phyloP scores from a whole-genome alignment of 1,140 invertebrate species.

The Drosophila azteca region DNA sequence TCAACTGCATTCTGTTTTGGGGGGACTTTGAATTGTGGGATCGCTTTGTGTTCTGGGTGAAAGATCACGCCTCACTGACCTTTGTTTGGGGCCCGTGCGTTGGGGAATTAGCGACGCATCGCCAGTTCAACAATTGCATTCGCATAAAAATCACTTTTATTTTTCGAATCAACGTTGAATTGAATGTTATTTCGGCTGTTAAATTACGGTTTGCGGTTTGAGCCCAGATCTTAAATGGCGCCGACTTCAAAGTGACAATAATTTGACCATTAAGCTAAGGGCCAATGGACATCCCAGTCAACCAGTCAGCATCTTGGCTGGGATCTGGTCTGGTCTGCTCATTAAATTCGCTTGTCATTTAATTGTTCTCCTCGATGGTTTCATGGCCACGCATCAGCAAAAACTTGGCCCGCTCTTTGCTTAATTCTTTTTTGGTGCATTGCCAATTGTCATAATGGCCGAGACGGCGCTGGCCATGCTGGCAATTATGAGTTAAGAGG shows the following conservation, averaged over 20 bases:
- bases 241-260: slow-evolving; percentile 81
- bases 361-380: slow-evolving; percentile 66
- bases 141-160: slow-evolving; percentile 4
- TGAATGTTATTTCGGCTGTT: slow-evolving; percentile 26
- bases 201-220: slow-evolving; percentile 28
- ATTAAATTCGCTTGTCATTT: slow-evolving; percentile 78
- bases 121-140: slow-evolving; percentile 37
- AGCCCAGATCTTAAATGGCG: slow-evolving; percentile 61
- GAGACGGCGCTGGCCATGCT: slow-evolving; percentile 66
- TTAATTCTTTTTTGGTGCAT: slow-evolving; percentile 50
- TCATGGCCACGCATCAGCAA: slow-evolving; percentile 43
- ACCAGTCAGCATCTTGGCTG: neutral
- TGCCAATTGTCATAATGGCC: slow-evolving; percentile 79
- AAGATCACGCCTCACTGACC: slow-evolving; percentile 34
- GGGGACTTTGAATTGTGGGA: slow-evolving; percentile 5
- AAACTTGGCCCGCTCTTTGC: slow-evolving; percentile 27
- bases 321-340: slow-evolving; percentile 40
- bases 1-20: slow-evolving; percentile 17
- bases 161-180: slow-evolving; percentile 5
- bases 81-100: slow-evolving; percentile 40
- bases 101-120: slow-evolving; percentile 31
- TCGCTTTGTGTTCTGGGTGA: slow-evolving; percentile 10
- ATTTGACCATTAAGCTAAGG: slow-evolving; percentile 70
- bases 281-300: neutral
- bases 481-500: slow-evolving; percentile 77